Conservation (phyloP, 2,888 invertebrate species). For the Tolmerus cingulatus region DNA sequence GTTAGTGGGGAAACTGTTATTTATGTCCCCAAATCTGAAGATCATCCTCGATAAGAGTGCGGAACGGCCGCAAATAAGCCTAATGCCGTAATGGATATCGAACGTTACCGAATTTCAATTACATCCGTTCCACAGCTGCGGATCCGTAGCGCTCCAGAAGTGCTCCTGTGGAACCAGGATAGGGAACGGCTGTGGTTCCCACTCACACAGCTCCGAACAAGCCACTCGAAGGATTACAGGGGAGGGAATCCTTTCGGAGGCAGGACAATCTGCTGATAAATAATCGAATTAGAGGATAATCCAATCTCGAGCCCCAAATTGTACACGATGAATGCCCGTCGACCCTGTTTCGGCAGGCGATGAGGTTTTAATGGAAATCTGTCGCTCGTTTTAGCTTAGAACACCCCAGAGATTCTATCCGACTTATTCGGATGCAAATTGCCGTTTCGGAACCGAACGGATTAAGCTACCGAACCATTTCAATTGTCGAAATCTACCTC, state of each 20-base stretch:
- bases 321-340: not conserved
- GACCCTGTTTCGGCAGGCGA: not conserved
- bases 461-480: not conserved
- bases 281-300: slow-evolving; percentile 40
- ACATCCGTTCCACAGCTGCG: not conserved
- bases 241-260: slow-evolving; percentile 22
- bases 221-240: not conserved
- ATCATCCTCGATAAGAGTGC: slow-evolving; percentile 28
- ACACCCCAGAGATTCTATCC: not conserved
- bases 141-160: not conserved
- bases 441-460: not conserved
- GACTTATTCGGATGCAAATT: slow-evolving; percentile 1
- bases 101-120: slow-evolving; percentile 28
- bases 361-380: slow-evolving; percentile 19
- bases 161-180: not conserved
- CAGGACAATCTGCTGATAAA: slow-evolving; percentile 28
- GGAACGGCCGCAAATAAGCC: slow-evolving; percentile 19
- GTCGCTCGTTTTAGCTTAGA: slow-evolving; percentile 12
- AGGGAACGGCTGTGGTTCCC: not conserved
- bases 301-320: slow-evolving; percentile 19
- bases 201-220: not conserved
- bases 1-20: slow-evolving; percentile 11
- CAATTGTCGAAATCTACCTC: not conserved
- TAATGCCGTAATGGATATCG: slow-evolving; percentile 38
- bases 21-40: slow-evolving; percentile 17